Evolutionary conservation across 2,113 vertebrate genomes (phyloP), one percentile per base, ranked within the genome.

Genomic region (Sisor rabdophorus): DNA sequence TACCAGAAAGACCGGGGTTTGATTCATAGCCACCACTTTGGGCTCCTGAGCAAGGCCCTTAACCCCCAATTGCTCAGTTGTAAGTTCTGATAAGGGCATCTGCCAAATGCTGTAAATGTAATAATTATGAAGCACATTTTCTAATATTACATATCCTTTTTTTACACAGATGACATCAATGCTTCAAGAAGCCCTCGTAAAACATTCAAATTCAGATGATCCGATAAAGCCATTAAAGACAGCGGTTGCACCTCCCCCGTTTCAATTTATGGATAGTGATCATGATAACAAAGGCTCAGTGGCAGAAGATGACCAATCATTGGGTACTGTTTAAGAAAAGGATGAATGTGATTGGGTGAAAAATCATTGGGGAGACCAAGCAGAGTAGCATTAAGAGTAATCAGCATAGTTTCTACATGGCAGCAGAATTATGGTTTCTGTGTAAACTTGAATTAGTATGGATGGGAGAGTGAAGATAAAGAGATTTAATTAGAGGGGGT

Each of bases 261-360:
- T 80, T 75, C 84, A 91, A 78, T 91, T 92, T 83, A 90, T 90
- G 88, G 90, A 92, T 83, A 78, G 44, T 52, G 80, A 83, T 11
- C 84, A 76, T 72, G 89, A 80, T 32, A 85, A 73, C 61, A 86
- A 84, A 32, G 73, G 79, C 76, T 86, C 84, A 32, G 54, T 64
- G 1, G n/a, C 71, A 0, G 84, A 76, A 10, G 89, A 89, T 70
- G 89, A 90, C 47, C 88, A 88, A 40, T 17, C 73, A 17, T 77
- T 92, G 71, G 88, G 90, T 8, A 81, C 88, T 2, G 86, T 91
- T 32, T 89, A 87, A 76, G 91, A 92, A 77, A 90, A 91, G 64
- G 90, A 90, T 74, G 91, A 91, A 50, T 90, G 90, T 22, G 91
- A 92, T 73, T 93, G 90, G 90, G 92, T 90, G 19, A 90, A 92